These are phyloP conservation scores for Dromiciops gliroides DNA, from an alignment of 2,113 vertebrate species.

Conservation along the genomic window DNA sequence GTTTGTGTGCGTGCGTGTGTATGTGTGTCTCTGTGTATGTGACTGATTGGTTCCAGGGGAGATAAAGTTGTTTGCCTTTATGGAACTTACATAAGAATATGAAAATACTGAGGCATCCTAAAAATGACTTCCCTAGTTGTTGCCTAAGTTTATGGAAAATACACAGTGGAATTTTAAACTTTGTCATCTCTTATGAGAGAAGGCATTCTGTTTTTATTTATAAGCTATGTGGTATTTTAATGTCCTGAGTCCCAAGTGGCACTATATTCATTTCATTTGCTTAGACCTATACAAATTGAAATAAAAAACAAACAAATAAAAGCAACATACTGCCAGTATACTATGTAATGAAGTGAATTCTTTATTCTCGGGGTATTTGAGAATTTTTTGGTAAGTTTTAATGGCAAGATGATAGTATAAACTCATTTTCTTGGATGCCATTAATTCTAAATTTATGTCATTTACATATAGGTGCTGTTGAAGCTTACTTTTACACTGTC, in stretches of 20 bases:
- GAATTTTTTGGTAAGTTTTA: background rate
- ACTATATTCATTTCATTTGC: background rate
- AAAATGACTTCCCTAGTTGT: background rate
- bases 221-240: background rate
- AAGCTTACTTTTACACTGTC: background rate
- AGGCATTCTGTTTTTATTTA: background rate
- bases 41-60: background rate
- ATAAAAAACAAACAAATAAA: background rate
- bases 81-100: background rate
- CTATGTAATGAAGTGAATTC: background rate
- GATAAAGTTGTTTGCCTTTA: background rate
- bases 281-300: background rate
- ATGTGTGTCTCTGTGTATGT: background rate
- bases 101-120: background rate
- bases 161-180: background rate
- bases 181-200: background rate
- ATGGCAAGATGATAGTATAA: background rate
- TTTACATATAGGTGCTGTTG: background rate
- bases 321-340: background rate
- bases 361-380: background rate
- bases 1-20: background rate
- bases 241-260: background rate
- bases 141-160: background rate
- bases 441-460: slow-evolving; percentile 19
- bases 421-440: background rate